Base-by-base conservation (phyloP, 2,797 vertebrate species). In the Propithecus perrieri region DNA sequence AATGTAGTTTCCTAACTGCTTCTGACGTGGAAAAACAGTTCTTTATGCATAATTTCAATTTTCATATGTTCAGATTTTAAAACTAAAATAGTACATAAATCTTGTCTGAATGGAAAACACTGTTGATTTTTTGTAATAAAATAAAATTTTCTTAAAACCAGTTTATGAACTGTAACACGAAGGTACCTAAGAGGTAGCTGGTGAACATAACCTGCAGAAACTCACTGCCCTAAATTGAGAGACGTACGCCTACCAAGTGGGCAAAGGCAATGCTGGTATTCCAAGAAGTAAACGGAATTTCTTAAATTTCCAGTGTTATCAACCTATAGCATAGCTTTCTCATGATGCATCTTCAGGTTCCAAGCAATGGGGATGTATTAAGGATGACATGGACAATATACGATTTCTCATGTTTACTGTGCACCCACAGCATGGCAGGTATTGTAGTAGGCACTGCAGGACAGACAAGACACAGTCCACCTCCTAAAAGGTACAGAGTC, bases 11-110 rank as follows among this genome's bases (percentile, higher is more conserved):
- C 93, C 84, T 89, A 94, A 93, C 79, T 84, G 83, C 81, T 78
- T 93, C 43, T 50, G 75, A 91, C 72, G 63, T 63, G 35, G 76
- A 85, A 79, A 93, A 63, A 86, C 43, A 89, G 7, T 69, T 91
- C 84, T 83, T 92, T 86, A 92, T 79, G 57, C 46, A 65, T 89
- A 83, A 95, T 95, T 95, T 97, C 88, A 94, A 91, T 85, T 90
- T 96, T 87, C 33, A 55, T 90, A 96, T 75, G 65, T 93, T 97
- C 59, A 53, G 30, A 89, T 78, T 94, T 86, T 43, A 96, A 96
- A 92, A 71, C 38, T 87, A 90, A 97, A 97, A 93, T 35, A 57
- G 69, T 57, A 41, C 14, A 50, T 75, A 85, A 69, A 89, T 74
- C 89, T 63, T 95, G 57, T 92, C 69, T 57, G 12, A 92, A 89